phyloP scores from a whole-genome alignment of 2,113 vertebrate genomes.

The Brachypteracias leptosomus region DNA sequence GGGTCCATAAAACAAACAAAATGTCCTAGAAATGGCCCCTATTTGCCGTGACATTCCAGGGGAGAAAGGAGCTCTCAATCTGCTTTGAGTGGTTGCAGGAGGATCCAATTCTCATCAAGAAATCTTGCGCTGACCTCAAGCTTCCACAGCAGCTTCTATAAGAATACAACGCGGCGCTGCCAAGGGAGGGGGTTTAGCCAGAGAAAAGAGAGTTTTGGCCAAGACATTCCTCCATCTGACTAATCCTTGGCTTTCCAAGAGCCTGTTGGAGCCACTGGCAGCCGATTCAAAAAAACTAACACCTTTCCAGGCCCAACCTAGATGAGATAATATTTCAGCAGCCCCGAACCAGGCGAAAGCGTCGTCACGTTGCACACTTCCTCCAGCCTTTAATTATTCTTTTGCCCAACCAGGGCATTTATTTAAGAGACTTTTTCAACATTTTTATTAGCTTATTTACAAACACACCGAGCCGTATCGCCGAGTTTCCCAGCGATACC shows the following conservation, averaged over 20 bases:
- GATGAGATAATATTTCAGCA: conserved; percentile 30
- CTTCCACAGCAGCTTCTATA: conserved; percentile 56
- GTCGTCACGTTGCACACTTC: neutral
- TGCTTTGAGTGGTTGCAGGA: conserved; percentile 12
- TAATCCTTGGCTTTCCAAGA: conserved; percentile 55
- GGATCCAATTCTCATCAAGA: neutral
- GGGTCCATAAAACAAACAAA: conserved; percentile 21
- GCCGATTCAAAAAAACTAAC: conserved; percentile 40
- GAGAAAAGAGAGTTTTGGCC: conserved; percentile 49
- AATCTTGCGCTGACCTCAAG: conserved; percentile 33
- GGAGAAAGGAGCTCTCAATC: conserved; percentile 40
- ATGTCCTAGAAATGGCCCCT: neutral
- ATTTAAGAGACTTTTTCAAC: neutral
- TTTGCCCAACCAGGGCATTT: neutral
- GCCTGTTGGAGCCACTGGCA: conserved; percentile 43
- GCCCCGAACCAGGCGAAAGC: neutral
- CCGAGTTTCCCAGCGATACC: neutral
- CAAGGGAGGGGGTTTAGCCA: conserved; percentile 38
- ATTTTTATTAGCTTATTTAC: neutral
- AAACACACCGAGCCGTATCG: neutral
- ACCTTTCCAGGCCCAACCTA: conserved; percentile 40
- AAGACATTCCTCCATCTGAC: conserved; percentile 58
- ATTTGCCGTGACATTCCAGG: neutral
- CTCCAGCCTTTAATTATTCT: conserved; percentile 3
- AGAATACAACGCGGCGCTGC: neutral